Evolutionary conservation across 1,140 invertebrate genomes (phyloP).

Genomic region (Saccostrea cuccullata): DNA sequence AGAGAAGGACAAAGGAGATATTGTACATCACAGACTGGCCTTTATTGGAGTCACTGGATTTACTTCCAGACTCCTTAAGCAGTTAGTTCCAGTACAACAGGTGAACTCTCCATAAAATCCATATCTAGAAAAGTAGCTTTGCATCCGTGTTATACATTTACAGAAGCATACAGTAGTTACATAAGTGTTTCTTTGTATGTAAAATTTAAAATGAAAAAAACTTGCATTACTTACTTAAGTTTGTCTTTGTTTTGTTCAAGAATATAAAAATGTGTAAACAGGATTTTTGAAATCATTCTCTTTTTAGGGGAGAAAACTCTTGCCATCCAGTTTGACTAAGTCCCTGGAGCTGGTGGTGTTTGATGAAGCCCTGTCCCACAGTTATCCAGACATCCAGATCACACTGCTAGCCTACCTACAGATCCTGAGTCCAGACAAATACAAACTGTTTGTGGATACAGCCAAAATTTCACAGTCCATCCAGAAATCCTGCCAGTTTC

Average conservation of each 20-base stretch:
- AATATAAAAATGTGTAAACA: background rate
- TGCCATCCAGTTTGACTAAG: conserved; percentile 61
- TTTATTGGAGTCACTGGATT: conserved; percentile 69
- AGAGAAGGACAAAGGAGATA: conserved; percentile 56
- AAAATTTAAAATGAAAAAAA: too few relatives aligned
- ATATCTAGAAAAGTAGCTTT: background rate
- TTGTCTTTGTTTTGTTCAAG: background rate
- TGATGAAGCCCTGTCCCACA: conserved; percentile 68
- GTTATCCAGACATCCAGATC: conserved; percentile 63
- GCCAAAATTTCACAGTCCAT: conserved; percentile 66
- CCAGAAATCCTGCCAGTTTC: conserved; percentile 68
- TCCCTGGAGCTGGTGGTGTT: conserved; percentile 59
- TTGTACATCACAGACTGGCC: conserved; percentile 68
- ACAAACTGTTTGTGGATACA: conserved; percentile 57
- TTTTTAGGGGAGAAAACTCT: conserved; percentile 51
- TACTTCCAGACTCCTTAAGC: conserved; percentile 64
- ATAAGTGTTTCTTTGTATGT: background rate
- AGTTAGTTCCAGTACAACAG: conserved; percentile 69
- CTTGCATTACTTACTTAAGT: too few relatives aligned
- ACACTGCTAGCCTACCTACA: conserved; percentile 61
- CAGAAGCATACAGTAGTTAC: background rate
- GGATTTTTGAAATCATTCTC: background rate
- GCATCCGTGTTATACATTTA: background rate
- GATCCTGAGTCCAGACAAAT: conserved; percentile 55
- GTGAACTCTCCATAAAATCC: conserved; percentile 51